Conservation (phyloP, 2,797 vertebrate genomes). For the Clarias fuscus region DNA sequence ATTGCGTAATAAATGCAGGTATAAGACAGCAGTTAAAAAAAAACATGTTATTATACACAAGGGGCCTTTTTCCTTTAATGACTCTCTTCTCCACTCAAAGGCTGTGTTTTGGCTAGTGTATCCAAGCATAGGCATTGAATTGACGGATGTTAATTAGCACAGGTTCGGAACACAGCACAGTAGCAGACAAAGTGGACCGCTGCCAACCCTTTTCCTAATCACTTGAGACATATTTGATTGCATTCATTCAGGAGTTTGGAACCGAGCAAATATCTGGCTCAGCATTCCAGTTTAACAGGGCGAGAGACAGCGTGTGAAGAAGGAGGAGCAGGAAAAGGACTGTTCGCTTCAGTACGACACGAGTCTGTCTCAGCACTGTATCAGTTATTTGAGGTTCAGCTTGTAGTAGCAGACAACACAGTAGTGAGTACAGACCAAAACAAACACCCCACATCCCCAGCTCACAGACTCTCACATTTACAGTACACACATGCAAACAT, state of each 20-base stretch:
- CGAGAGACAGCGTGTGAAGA: background rate
- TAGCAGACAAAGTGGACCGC: background rate
- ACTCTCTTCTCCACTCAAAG: background rate
- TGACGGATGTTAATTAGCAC: background rate
- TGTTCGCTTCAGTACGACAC: constrained; percentile 47
- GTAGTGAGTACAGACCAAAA: constrained; percentile 29
- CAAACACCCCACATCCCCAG: constrained; percentile 33
- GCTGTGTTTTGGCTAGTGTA: background rate
- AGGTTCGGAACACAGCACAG: background rate
- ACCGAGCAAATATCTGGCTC: constrained; percentile 7
- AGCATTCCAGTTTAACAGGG: constrained; percentile 19
- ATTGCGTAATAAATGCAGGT: background rate
- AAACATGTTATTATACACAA: background rate
- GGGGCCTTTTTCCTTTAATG: no score
- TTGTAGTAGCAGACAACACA: constrained; percentile 40
- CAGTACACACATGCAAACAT: background rate
- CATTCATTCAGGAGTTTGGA: background rate
- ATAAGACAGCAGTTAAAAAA: background rate
- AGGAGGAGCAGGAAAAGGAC: constrained; percentile 9
- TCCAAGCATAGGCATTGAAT: background rate
- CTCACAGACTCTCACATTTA: background rate
- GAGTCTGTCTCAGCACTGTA: constrained; percentile 29
- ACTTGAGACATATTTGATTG: background rate
- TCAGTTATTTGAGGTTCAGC: constrained; percentile 31
- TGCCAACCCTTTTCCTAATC: background rate